Evolutionary conservation across 2,113 vertebrate species (phyloP).

Genomic region (Megaceryle torquata): DNA sequence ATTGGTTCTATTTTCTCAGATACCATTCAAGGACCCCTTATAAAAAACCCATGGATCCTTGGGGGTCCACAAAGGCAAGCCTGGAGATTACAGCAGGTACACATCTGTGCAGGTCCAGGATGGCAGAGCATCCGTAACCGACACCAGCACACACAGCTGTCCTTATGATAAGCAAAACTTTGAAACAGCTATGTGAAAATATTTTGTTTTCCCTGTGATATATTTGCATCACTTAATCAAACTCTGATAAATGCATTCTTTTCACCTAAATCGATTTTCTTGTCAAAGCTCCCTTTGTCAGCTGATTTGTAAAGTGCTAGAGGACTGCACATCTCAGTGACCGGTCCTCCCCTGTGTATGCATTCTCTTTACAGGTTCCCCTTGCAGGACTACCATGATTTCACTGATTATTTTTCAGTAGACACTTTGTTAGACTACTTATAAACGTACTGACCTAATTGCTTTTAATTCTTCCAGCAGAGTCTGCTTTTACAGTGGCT

Average conservation of each 20-base stretch:
- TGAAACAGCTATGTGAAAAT: background rate
- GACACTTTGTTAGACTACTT: constrained; percentile 55
- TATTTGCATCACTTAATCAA: constrained; percentile 49
- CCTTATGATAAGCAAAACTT: constrained; percentile 12
- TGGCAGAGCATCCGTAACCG: background rate
- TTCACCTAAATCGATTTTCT: constrained; percentile 72
- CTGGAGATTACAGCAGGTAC: too few relatives aligned
- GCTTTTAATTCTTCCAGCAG: constrained; percentile 66
- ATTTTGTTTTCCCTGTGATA: constrained; percentile 28
- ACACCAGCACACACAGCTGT: constrained; percentile 47
- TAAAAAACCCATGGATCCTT: background rate
- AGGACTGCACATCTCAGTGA: constrained; percentile 44
- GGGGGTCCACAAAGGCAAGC: background rate
- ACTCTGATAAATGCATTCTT: constrained; percentile 63
- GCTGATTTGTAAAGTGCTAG: constrained; percentile 73
- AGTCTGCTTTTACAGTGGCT: constrained; percentile 44
- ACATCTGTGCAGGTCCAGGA: fast-evolving
- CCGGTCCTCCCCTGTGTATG: background rate
- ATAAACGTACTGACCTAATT: constrained; percentile 63
- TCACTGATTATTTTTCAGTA: constrained; percentile 66
- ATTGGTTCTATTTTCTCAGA: background rate
- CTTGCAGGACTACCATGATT: constrained; percentile 52
- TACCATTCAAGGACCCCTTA: background rate
- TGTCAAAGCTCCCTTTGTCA: constrained; percentile 58
- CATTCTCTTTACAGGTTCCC: constrained; percentile 33